Evolutionary conservation across 2,113 vertebrate genomes (phyloP).

Genomic region (Rhynchopsitta pachyrhyncha): DNA sequence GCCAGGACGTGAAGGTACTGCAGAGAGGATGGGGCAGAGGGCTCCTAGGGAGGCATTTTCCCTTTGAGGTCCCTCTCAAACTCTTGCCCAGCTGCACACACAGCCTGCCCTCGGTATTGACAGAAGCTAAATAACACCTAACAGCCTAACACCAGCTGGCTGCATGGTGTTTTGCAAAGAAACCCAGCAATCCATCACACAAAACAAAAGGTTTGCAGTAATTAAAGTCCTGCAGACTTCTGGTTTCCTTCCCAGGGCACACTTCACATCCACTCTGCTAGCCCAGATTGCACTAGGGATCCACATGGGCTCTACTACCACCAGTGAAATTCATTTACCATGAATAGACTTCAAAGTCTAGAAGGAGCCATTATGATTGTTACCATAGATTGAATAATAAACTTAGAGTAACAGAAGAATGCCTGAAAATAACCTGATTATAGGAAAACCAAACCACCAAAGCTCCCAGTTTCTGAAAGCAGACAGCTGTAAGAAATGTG

Average conservation of each 20-base stretch:
- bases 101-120: fast-evolving
- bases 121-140: not conserved
- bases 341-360: not conserved
- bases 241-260: not conserved
- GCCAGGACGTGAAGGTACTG: not conserved
- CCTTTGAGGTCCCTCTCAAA: not conserved
- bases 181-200: fast-evolving
- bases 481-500: not conserved
- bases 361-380: not conserved
- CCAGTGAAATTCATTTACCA: not conserved
- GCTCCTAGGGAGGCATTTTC: not conserved
- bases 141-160: not conserved
- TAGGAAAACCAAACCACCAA: not conserved
- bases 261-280: not conserved
- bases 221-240: not conserved
- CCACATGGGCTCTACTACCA: fast-evolving
- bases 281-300: not conserved
- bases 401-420: not conserved
- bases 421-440: not conserved
- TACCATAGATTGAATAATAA: not conserved
- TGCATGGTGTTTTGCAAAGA: not conserved
- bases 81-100: not conserved
- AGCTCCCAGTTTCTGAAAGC: not conserved
- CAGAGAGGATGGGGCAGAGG: not conserved
- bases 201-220: not conserved